Conservation (phyloP, 2,113 vertebrate genomes). For the Lates calcarifer region DNA sequence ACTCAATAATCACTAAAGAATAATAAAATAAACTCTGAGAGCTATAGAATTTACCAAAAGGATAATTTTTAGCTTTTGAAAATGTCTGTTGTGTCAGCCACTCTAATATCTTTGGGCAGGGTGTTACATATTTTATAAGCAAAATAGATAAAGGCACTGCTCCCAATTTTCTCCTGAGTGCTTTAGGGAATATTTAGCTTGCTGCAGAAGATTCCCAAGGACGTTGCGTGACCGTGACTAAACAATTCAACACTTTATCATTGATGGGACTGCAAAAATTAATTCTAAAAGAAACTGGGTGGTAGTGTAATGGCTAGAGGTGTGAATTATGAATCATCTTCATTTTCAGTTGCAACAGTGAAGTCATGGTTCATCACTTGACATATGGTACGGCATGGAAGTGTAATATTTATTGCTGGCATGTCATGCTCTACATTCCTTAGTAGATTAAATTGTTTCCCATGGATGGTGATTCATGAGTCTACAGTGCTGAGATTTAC, state of each 20-base stretch:
- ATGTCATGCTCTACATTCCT: conserved; percentile 34
- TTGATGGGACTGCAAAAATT: background rate
- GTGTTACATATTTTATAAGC: conserved; percentile 31
- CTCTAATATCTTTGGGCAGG: conserved; percentile 20
- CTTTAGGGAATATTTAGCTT: conserved; percentile 25
- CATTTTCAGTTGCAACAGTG: background rate
- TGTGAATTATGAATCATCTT: conserved; percentile 21
- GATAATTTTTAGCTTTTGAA: background rate
- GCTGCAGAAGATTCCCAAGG: conserved; percentile 7
- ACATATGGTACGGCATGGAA: background rate
- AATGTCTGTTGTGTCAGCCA: background rate
- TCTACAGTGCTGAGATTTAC: conserved; percentile 25
- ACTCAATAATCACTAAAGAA: background rate
- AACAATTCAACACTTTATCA: conserved; percentile 22
- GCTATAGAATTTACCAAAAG: background rate
- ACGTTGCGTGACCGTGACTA: background rate
- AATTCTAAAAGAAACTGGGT: background rate
- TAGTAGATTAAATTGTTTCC: conserved; percentile 27
- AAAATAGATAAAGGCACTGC: conserved; percentile 16
- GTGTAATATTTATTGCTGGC: conserved; percentile 37
- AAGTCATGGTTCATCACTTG: conserved; percentile 4
- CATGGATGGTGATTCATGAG: conserved; percentile 34
- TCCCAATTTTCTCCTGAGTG: conserved; percentile 21
- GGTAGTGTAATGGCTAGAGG: background rate
- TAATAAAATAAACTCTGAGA: background rate